Evolutionary conservation across 2,113 vertebrate species (phyloP).

Genomic region (Dicentrarchus labrax): DNA sequence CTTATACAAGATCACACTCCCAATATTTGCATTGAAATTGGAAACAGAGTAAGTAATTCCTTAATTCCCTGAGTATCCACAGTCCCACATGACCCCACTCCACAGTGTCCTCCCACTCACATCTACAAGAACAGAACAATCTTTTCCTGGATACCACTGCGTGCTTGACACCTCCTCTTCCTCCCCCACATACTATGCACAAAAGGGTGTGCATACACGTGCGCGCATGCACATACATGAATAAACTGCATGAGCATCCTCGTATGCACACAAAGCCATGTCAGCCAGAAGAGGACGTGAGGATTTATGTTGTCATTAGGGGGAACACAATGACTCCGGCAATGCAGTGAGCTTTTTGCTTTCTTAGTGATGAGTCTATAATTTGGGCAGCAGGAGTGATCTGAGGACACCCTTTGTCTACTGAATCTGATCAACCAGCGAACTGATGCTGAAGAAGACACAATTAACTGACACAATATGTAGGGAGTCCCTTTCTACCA

Average conservation of each 20-base stretch:
- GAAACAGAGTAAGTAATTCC: conserved; percentile 78
- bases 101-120: conserved; percentile 72
- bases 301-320: conserved; percentile 43
- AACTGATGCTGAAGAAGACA: conserved; percentile 31
- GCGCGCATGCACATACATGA: conserved; percentile 38
- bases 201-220: conserved; percentile 47
- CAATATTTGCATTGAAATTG: conserved; percentile 85
- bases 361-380: conserved; percentile 59
- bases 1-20: conserved; percentile 50
- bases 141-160: conserved; percentile 68
- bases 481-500: conserved; percentile 18
- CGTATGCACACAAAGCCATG: conserved; percentile 36
- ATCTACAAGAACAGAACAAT: conserved; percentile 73
- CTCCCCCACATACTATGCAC: conserved; percentile 60
- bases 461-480: conserved; percentile 35
- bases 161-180: conserved; percentile 65
- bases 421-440: conserved; percentile 18
- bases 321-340: conserved; percentile 43
- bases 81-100: conserved; percentile 73
- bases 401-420: conserved; percentile 50
- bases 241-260: conserved; percentile 37
- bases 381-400: conserved; percentile 43
- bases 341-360: conserved; percentile 52
- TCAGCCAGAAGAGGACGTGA: conserved; percentile 27
- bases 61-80: conserved; percentile 78